Percentiles rank a stretch among this genome's conserved stretches.
phyloP scores from a whole-genome alignment of 2,797 vertebrate species.

The Aplochiton taeniatus region DNA sequence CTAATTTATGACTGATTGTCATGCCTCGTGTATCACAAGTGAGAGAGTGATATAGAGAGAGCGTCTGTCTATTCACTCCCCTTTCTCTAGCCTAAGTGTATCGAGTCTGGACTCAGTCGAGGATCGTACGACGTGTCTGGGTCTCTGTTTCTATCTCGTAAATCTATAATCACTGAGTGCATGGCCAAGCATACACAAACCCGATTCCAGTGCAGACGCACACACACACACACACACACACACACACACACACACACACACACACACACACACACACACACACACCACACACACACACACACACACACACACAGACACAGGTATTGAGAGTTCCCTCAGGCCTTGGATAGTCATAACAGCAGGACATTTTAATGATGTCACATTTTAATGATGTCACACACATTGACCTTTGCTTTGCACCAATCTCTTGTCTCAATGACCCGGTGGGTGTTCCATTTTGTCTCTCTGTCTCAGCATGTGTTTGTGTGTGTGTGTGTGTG shows the following conservation, averaged over 20 bases:
- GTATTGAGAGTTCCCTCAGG: slow-evolving; percentile 59
- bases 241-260: background rate
- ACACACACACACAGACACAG: slow-evolving; percentile 10
- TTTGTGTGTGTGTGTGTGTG: slow-evolving; percentile 7
- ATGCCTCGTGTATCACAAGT: slow-evolving; percentile 56
- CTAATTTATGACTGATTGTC: slow-evolving; percentile 62
- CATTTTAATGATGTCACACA: slow-evolving; percentile 72
- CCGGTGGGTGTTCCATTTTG: slow-evolving; percentile 43
- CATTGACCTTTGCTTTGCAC: slow-evolving; percentile 66
- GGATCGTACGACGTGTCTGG: slow-evolving; percentile 47
- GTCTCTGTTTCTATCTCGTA: slow-evolving; percentile 39
- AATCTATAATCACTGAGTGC: slow-evolving; percentile 40
- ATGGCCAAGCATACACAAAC: background rate
- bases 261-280: slow-evolving; percentile 12
- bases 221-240: slow-evolving; percentile 5
- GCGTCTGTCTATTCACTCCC: slow-evolving; percentile 20
- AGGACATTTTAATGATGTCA: slow-evolving; percentile 70
- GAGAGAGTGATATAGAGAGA: slow-evolving; percentile 1
- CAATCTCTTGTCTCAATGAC: slow-evolving; percentile 62
- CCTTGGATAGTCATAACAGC: slow-evolving; percentile 49
- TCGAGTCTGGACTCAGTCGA: slow-evolving; percentile 49
- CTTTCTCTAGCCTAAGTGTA: slow-evolving; percentile 39
- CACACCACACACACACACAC: slow-evolving; percentile 5
- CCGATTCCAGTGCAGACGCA: background rate
- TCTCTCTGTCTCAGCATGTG: background rate